A percentile compares a stretch with the other conserved stretches of the same genome.
These are phyloP conservation scores for Uloborus plumipes DNA, from an alignment of 2,888 invertebrate species.

Conservation along the genomic window DNA sequence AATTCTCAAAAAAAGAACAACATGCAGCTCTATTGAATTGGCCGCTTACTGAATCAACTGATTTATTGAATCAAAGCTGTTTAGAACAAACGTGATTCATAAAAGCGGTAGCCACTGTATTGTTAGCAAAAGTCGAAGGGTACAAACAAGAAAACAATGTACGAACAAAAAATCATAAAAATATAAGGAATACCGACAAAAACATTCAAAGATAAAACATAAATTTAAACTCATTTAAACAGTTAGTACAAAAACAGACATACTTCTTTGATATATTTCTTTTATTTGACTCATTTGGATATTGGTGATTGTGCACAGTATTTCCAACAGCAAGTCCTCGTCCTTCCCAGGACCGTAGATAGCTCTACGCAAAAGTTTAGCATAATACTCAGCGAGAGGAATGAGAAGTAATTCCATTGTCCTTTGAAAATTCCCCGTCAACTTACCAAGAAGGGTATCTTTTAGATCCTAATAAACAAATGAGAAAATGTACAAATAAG, in stretches of 20 bases:
- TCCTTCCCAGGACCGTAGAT: conserved; percentile 51
- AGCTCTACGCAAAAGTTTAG: conserved; percentile 37
- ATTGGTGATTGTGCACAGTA: conserved; percentile 52
- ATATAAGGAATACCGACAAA: neutral
- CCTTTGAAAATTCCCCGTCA: conserved; percentile 45
- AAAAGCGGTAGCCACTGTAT: too few relatives aligned
- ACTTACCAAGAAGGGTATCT: conserved; percentile 19
- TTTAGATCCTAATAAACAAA: conserved; percentile 36
- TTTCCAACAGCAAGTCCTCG: conserved; percentile 53
- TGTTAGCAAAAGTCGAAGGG: too few relatives aligned
- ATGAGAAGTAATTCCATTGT: conserved; percentile 40
- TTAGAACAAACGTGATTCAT: too few relatives aligned
- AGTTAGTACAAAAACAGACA: neutral
- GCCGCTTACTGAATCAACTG: too few relatives aligned
- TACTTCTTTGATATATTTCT: conserved; percentile 54
- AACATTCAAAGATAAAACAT: neutral
- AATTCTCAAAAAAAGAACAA: too few relatives aligned
- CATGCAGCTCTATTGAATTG: too few relatives aligned
- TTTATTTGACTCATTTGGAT: conserved; percentile 50
- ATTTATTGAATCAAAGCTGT: too few relatives aligned
- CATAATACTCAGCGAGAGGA: conserved; percentile 56
- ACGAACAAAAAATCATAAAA: neutral
- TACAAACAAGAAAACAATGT: neutral
- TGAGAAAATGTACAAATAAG: neutral
- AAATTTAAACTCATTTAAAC: too few relatives aligned